Conservation (phyloP, 2,113 vertebrate species). For the Glaucomys volans region DNA sequence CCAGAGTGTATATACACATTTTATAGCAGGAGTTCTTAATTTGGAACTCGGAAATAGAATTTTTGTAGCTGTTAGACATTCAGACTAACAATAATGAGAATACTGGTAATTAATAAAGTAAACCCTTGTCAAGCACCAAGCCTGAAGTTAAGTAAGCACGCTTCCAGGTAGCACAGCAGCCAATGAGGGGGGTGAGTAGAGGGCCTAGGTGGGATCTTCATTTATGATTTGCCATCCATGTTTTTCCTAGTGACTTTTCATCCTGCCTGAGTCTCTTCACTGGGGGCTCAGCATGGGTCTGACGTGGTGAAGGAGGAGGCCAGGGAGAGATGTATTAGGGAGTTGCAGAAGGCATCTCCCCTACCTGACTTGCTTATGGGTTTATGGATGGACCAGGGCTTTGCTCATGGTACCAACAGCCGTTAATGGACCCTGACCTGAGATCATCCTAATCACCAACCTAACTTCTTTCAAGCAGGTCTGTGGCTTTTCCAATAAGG, state of each 20-base stretch:
- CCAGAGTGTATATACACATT: neutral
- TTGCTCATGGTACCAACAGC: neutral
- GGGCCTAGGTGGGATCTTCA: neutral
- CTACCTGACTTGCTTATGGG: neutral
- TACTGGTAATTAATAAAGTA: neutral
- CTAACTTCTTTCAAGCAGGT: neutral
- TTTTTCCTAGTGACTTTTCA: neutral
- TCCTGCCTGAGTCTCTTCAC: neutral
- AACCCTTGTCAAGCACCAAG: neutral
- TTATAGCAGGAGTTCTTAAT: neutral
- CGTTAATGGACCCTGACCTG: neutral
- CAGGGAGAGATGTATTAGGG: neutral
- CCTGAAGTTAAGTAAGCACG: neutral
- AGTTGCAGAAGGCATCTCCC: neutral
- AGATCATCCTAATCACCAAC: neutral
- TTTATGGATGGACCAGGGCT: neutral
- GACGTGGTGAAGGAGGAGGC: neutral
- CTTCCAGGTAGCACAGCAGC: neutral
- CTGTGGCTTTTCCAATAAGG: neutral
- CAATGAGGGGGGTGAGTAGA: neutral
- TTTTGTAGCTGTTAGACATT: neutral
- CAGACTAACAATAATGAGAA: neutral
- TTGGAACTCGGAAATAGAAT: neutral
- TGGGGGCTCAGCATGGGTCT: neutral
- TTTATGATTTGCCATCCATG: neutral